Base-by-base conservation (phyloP, 2,888 invertebrate species). In the Ennomos quercinarius region DNA sequence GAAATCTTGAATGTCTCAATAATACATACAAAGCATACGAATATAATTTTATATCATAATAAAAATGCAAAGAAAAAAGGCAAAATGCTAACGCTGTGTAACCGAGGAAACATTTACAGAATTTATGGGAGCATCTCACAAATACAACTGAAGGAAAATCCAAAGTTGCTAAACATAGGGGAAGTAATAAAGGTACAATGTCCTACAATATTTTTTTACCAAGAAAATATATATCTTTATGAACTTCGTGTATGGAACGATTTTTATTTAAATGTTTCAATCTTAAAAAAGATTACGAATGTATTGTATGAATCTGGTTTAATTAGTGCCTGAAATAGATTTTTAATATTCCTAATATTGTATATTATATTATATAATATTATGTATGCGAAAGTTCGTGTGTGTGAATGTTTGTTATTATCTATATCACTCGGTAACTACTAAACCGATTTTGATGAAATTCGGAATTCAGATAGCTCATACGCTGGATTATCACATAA, bases 171-270 rank as follows among this genome's bases (percentile, higher is more conserved):
- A 59, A 66, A 66, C 44, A 62, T 57, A 63, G 61, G 63, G 64
- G 66, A 68, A 66, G 68, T 59, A 68, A 66, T 68, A 68, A 66
- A 68, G 66, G 68, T 66, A 68, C 66, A 66, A 66, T 66, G 66
- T 64, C 64, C 61, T 60, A 64, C 66, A 62, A 66, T 66, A 66
- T 68, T 61, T 70, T 70, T 70, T 66, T 68, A 70, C 65, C 64
- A 37, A 70, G 63, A 52, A 58, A 61, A 58, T 66, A 63, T 66
- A 63, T 66, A 61, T 64, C 62, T 61, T 64, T 61, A 61, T 60
- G 51, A 50, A 60, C 57, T 53, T 57, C 49, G 49, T 57, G 34
- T 42, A 45, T 44, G 51, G 41, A 55, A 38, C 50, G 27, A 27
- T 59, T 42, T 59, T 67, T 17, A 17, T 17, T 17, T 66, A 53